A percentile compares a stretch with the other conserved stretches of the same genome.
Evolutionary conservation across 2,797 vertebrate species (phyloP).

Genomic region (Premnoplex brunnescens): DNA sequence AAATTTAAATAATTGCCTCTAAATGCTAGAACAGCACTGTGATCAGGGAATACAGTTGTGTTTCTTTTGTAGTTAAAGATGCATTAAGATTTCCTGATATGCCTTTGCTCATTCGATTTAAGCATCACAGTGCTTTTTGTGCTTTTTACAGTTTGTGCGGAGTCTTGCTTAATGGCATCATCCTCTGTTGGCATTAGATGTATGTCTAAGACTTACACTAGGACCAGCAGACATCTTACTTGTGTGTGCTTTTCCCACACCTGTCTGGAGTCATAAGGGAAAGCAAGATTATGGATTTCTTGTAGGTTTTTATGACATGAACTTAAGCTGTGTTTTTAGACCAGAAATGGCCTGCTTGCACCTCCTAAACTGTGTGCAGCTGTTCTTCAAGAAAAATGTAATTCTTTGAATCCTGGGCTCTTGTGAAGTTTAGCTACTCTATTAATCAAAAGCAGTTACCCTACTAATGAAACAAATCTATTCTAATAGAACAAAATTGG

Average conservation of each 20-base stretch:
- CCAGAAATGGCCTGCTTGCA: background rate
- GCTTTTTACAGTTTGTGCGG: background rate
- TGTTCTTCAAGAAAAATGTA: background rate
- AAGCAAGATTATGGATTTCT: background rate
- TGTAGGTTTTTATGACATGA: background rate
- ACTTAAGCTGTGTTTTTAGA: background rate
- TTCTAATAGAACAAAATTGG: background rate
- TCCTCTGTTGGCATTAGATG: fast-evolving
- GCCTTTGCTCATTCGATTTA: background rate
- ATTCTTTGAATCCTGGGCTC: background rate
- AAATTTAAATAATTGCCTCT: background rate
- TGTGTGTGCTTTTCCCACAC: background rate
- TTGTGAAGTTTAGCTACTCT: background rate
- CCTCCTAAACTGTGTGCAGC: background rate
- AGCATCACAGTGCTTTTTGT: background rate
- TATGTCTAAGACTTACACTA: background rate
- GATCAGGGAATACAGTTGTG: background rate
- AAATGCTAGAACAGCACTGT: background rate
- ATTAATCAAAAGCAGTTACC: background rate
- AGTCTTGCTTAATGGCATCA: background rate
- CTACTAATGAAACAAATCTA: background rate
- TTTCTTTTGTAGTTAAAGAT: background rate
- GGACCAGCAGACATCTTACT: background rate
- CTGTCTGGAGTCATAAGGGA: background rate
- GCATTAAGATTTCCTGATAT: background rate